Conservation (phyloP, 2,888 invertebrate species). For the Synergus japonicus region DNA sequence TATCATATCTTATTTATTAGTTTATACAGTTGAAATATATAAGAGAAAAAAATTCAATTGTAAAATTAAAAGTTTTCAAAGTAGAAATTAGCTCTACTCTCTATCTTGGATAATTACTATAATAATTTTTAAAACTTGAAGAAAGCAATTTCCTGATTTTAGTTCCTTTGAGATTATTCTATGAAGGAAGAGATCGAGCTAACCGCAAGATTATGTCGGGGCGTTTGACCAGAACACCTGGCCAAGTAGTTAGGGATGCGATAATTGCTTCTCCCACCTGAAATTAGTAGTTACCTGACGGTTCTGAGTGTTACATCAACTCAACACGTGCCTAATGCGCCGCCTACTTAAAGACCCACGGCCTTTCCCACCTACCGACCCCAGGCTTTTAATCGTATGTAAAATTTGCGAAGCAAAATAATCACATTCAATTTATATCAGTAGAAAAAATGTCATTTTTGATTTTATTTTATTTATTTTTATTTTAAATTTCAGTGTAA, state of each 20-base stretch:
- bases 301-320: conserved; percentile 42
- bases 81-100: neutral
- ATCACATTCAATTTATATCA: neutral
- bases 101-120: neutral
- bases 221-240: neutral
- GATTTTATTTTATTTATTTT: neutral
- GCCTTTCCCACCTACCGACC: neutral
- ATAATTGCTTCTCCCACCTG: conserved; percentile 56
- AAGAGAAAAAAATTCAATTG: neutral
- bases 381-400: neutral
- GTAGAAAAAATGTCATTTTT: neutral
- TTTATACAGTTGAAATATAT: too few relatives aligned
- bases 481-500: neutral
- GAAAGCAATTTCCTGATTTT: neutral
- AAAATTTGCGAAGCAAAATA: neutral
- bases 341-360: conserved; percentile 2
- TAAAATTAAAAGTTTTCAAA: neutral
- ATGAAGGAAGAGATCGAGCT: neutral
- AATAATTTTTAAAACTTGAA: neutral
- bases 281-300: conserved; percentile 50
- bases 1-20: too few relatives aligned
- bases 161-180: neutral
- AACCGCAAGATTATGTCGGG: conserved; percentile 5
- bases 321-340: conserved; percentile 46
- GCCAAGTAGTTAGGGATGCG: conserved; percentile 37